Evolutionary conservation across 2,797 vertebrate genomes (phyloP).

Genomic region (Peromyscus aztecus): DNA sequence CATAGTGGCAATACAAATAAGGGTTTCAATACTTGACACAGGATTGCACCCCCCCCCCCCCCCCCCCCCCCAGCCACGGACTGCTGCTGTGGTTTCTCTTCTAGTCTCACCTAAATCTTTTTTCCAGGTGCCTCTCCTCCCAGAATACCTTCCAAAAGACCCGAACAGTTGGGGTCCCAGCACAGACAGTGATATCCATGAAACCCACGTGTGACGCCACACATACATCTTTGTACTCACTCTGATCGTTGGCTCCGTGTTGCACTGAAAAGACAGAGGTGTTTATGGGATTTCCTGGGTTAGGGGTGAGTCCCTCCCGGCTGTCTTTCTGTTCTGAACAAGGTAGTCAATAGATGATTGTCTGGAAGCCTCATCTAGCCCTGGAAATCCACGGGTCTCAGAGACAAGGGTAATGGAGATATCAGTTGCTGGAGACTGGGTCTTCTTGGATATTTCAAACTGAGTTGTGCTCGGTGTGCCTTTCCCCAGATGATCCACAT

Average conservation of each 20-base stretch:
- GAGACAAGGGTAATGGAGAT: neutral
- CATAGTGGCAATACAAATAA: fast-evolving
- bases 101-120: neutral
- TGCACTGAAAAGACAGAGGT: neutral
- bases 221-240: neutral
- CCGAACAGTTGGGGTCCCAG: neutral
- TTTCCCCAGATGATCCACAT: neutral
- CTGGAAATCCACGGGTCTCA: fast-evolving
- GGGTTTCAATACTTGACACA: neutral
- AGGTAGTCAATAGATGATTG: fast-evolving
- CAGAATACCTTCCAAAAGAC: neutral
- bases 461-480: neutral
- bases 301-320: fast-evolving
- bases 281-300: fast-evolving
- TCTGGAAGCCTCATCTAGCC: fast-evolving
- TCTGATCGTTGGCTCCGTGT: neutral
- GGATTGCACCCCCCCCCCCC: fast-evolving
- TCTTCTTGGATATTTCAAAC: neutral
- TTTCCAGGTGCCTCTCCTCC: neutral
- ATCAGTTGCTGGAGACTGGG: fast-evolving
- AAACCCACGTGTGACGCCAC: neutral
- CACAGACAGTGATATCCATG: fast-evolving
- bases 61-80: too few relatives aligned
- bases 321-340: neutral
- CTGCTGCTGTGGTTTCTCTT: neutral